phyloP scores from a whole-genome alignment of 1,140 invertebrate species.

The Orussus abietinus region DNA sequence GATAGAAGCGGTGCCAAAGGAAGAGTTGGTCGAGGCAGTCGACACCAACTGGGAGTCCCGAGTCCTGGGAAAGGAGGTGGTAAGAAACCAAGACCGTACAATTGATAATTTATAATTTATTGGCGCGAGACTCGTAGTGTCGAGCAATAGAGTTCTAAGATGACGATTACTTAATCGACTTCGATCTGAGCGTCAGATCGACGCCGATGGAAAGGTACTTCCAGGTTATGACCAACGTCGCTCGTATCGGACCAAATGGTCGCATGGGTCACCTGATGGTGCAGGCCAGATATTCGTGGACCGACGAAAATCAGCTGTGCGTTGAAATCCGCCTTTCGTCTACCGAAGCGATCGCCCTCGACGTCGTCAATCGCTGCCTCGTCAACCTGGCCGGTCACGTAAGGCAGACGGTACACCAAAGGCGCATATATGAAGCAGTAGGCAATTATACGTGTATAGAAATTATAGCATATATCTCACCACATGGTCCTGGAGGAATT shows the following conservation, averaged over 20 bases:
- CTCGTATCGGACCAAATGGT: slow-evolving; percentile 56
- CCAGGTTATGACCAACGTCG: slow-evolving; percentile 50
- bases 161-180: slow-evolving; percentile 22
- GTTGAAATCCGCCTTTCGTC: slow-evolving; percentile 59
- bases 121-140: not conserved
- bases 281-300: slow-evolving; percentile 59
- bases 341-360: slow-evolving; percentile 59
- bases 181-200: no score
- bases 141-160: not conserved
- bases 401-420: no score
- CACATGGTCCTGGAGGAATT: no score
- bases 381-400: slow-evolving; percentile 68
- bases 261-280: slow-evolving; percentile 57
- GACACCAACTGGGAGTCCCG: slow-evolving; percentile 56
- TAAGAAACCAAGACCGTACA: slow-evolving; percentile 16
- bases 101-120: slow-evolving; percentile 3
- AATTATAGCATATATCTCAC: no score
- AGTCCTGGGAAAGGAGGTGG: slow-evolving; percentile 34
- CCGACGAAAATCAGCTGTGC: slow-evolving; percentile 58
- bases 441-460: not conserved
- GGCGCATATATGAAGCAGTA: slow-evolving; percentile 22
- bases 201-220: no score
- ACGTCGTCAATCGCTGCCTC: slow-evolving; percentile 65
- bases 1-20: no score
- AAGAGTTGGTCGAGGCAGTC: slow-evolving; percentile 62